A percentile compares a stretch with the other conserved stretches of the same genome.
phyloP scores from a whole-genome alignment of 1,140 invertebrate species.

The Lepidurus arcticus region DNA sequence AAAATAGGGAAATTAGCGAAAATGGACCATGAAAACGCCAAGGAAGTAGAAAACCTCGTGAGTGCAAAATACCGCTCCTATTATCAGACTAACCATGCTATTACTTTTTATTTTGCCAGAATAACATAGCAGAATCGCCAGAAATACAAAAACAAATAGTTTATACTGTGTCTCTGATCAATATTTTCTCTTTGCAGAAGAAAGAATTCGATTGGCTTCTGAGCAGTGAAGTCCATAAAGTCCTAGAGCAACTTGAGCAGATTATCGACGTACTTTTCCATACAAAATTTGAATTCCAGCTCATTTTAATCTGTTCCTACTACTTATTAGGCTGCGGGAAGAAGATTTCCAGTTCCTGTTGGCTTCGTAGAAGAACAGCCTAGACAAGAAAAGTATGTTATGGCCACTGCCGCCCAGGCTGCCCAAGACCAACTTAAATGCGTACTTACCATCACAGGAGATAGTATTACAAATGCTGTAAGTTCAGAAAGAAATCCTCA shows the following conservation, averaged over 20 bases:
- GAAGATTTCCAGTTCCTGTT: conserved; percentile 71
- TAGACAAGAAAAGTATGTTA: conserved; percentile 82
- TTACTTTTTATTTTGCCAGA: not conserved
- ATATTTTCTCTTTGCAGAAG: conserved; percentile 60
- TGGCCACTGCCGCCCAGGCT: conserved; percentile 57
- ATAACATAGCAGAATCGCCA: not conserved
- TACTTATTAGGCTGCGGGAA: conserved; percentile 48
- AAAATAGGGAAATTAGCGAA: not conserved
- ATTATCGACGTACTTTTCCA: conserved; percentile 64
- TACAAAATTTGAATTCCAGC: conserved; percentile 29
- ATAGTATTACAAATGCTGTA: conserved; percentile 86
- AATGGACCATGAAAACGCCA: not conserved
- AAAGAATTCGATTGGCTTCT: conserved; percentile 90
- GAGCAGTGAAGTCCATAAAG: conserved; percentile 78
- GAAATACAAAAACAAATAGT: not conserved
- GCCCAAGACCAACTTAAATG: conserved; percentile 83
- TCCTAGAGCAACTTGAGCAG: conserved; percentile 72
- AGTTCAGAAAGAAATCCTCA: conserved; percentile 41
- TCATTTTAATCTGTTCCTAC: conserved; percentile 31
- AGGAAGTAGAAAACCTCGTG: not conserved
- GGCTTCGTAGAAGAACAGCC: conserved; percentile 66
- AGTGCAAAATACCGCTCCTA: not conserved
- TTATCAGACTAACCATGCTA: not conserved
- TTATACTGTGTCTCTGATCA: not conserved
- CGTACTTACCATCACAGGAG: conserved; percentile 77